A percentile compares a stretch with the other conserved stretches of the same genome.
These are phyloP conservation scores for Atta colombica DNA, from an alignment of 1,140 invertebrate species.

Conservation along the genomic window DNA sequence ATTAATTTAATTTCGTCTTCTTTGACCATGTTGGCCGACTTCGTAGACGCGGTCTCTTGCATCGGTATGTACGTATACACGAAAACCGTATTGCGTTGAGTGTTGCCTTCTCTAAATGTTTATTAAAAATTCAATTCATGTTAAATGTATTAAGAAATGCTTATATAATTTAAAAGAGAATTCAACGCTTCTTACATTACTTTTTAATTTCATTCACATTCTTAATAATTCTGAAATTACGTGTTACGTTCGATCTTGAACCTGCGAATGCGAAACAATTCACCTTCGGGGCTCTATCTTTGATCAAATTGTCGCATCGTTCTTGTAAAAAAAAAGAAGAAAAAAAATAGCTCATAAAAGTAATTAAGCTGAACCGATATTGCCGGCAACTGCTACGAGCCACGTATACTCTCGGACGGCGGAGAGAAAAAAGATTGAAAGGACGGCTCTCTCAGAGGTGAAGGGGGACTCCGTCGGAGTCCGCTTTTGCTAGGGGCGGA, in stretches of 20 bases:
- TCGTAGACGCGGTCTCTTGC: slow-evolving; percentile 42
- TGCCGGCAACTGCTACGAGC: slow-evolving; percentile 47
- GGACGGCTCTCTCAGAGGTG: background rate
- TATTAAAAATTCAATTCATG: slow-evolving; percentile 22
- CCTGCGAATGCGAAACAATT: background rate
- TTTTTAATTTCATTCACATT: background rate
- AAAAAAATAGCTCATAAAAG: slow-evolving; percentile 70
- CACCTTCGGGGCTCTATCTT: background rate
- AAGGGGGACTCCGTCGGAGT: slow-evolving; percentile 28
- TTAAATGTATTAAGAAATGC: background rate
- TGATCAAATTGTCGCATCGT: slow-evolving; percentile 15
- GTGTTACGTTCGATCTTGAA: background rate
- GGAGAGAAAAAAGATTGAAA: slow-evolving; percentile 43
- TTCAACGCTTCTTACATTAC: background rate
- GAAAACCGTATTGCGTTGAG: slow-evolving; percentile 1
- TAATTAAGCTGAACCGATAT: slow-evolving; percentile 69
- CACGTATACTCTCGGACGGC: slow-evolving; percentile 8
- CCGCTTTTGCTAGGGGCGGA: slow-evolving; percentile 56
- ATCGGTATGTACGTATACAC: background rate
- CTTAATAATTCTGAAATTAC: background rate
- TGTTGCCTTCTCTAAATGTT: background rate
- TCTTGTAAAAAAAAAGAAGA: background rate
- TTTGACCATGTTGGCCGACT: slow-evolving; percentile 77
- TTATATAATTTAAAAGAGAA: background rate
- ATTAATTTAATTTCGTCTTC: slow-evolving; percentile 86